These are phyloP conservation scores for Aphelenchoides besseyi DNA, from an alignment of 1,140 invertebrate genomes.

Conservation along the genomic window DNA sequence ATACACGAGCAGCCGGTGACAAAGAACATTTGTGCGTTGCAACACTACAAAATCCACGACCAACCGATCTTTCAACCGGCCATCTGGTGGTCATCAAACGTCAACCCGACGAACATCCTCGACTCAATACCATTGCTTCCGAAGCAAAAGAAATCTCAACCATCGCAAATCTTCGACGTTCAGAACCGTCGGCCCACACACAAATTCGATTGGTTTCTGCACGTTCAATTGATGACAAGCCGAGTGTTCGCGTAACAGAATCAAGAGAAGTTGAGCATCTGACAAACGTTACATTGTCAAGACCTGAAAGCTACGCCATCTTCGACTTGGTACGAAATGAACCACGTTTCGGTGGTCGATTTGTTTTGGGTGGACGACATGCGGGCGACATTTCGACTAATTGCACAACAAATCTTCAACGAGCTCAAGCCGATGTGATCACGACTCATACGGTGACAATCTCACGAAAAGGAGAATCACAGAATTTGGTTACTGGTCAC, in stretches of 20 bases:
- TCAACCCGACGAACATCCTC: constrained; percentile 20
- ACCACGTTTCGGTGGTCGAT: constrained; percentile 37
- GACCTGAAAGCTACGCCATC: constrained; percentile 34
- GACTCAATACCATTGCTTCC: constrained; percentile 6
- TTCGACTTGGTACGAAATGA: constrained; percentile 33
- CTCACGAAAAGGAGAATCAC: constrained; percentile 10
- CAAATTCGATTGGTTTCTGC: constrained; percentile 13
- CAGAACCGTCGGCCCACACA: constrained; percentile 12
- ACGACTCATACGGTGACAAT: constrained; percentile 18
- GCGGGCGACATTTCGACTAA: background rate
- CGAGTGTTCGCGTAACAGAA: constrained; percentile 40
- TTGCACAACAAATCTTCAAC: background rate
- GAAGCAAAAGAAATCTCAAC: constrained; percentile 16
- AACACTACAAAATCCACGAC: constrained; percentile 26
- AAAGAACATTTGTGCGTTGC: constrained; percentile 17
- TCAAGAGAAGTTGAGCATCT: constrained; percentile 42
- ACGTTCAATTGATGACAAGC: constrained; percentile 18
- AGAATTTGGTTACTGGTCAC: constrained; percentile 6
- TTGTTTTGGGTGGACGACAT: constrained; percentile 16
- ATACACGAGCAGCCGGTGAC: constrained; percentile 35
- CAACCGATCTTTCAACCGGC: constrained; percentile 9
- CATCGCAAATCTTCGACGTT: constrained; percentile 27
- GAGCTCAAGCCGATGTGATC: background rate
- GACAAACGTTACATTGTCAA: constrained; percentile 39
- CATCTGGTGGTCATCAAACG: constrained; percentile 20